Percentiles rank a stretch among this genome's conserved stretches.
These are phyloP conservation scores for Upupa epops DNA, from an alignment of 2,113 vertebrate species.

Conservation along the genomic window DNA sequence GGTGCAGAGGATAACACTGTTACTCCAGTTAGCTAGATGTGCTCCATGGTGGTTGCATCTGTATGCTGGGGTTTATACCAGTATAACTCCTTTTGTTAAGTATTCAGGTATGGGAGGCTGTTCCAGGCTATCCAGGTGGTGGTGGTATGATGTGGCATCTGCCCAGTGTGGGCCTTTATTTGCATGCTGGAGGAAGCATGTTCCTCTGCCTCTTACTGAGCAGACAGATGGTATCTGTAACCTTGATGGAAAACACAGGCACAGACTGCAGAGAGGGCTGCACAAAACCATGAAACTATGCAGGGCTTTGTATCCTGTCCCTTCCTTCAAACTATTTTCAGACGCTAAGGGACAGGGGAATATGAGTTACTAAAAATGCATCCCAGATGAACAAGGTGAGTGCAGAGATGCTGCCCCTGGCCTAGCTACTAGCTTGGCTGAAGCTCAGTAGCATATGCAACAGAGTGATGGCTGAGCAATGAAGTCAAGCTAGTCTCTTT, in stretches of 20 bases:
- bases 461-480: not conserved
- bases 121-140: not conserved
- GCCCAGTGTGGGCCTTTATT: not conserved
- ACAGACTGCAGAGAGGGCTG: not conserved
- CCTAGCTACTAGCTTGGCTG: not conserved
- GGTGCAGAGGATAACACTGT: accelerated
- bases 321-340: not conserved
- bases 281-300: not conserved
- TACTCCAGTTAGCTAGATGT: not conserved
- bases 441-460: not conserved
- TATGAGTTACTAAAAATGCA: accelerated
- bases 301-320: not conserved
- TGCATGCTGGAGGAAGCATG: not conserved
- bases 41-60: not conserved
- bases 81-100: not conserved
- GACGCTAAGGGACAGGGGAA: not conserved
- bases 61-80: accelerated
- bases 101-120: not conserved
- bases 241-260: not conserved
- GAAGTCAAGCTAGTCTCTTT: not conserved
- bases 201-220: not conserved
- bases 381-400: not conserved
- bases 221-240: not conserved
- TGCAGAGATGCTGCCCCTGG: accelerated
- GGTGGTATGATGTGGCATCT: not conserved